Base-by-base conservation (phyloP, 2,113 vertebrate genomes). In the Malurus elegans region DNA sequence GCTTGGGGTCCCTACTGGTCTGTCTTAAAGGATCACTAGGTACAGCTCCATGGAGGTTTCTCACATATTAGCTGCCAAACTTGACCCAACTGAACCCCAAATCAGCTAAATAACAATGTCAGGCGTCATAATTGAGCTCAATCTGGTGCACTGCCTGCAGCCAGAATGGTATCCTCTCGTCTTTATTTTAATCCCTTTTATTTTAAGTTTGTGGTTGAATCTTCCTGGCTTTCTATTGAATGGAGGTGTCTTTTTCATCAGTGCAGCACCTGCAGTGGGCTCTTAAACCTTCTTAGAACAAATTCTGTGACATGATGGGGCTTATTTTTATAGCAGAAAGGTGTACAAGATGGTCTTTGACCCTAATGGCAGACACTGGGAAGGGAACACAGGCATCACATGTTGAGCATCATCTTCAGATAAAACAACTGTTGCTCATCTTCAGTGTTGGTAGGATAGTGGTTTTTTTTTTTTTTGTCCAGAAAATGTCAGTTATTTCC, bases 41-140 rank as follows among this genome's bases (percentile, higher is more conserved):
- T 66, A 9, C 2, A 1, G 19, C 47, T 90, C 32, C 25, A 3
- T 0, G 1, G 44, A 12, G 3, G 5, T 48, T 73, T 56, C 21
- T 88, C n/a, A 5, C 0, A 0, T 60, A 14, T 24, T 66, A 1
- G 3, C n/a, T 66, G 56, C 51, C 28, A 15, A 2, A 48, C 10
- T 14, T 73, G 18, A 48, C n/a, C 19, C 26, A 48, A 1, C 18
- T 40, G 26, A 76, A 38, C 38, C 9, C 14, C 4, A 14, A 12
- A 56, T 71, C 36, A 53, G 44, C 40, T 19, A 42, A 75, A 19
- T 31, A 58, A 31, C 16, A 8, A 3, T 29, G 34, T 70, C 16
- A 36, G 2, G 17, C 13, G 3, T 45, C 3, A 2, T 31, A 79
- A 31, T 48, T 42, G 48, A 72, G 40, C 62, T 72, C 12, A 62